Evolutionary conservation across 1,140 invertebrate species (phyloP).

Genomic region (Ceratosolen fusciceps): DNA sequence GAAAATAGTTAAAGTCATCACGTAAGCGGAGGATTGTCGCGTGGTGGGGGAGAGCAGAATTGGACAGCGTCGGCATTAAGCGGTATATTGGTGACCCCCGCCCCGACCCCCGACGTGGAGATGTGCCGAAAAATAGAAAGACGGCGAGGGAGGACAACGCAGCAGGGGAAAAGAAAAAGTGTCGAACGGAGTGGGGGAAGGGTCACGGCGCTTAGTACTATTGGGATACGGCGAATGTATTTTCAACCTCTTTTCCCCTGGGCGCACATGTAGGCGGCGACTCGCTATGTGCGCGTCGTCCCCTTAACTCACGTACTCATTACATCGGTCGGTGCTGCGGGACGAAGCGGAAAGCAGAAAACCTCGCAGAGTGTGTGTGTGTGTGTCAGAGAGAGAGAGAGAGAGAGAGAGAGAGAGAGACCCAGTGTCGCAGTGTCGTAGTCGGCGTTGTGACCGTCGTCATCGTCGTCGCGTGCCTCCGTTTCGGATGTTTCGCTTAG

Average conservation of each 20-base stretch:
- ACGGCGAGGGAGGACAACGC: background rate
- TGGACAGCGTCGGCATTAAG: no score
- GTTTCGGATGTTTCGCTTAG: constrained; percentile 39
- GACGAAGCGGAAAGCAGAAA: background rate
- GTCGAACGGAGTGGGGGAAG: constrained; percentile 24
- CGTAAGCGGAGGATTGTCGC: no score
- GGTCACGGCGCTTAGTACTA: constrained; percentile 22
- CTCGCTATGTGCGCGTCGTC: background rate
- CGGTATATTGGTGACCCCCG: no score
- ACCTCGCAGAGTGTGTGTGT: no score
- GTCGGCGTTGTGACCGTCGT: background rate
- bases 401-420: no score
- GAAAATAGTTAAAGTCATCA: no score
- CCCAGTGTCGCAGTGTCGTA: constrained; percentile 8
- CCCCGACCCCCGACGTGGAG: no score
- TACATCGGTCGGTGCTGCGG: background rate
- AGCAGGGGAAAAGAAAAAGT: constrained; percentile 15
- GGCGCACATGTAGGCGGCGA: background rate
- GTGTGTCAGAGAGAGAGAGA: no score
- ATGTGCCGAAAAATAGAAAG: constrained; percentile 35
- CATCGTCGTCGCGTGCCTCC: constrained; percentile 1
- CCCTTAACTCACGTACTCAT: constrained; percentile 27
- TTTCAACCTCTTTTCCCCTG: constrained; percentile 41
- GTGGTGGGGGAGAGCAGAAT: no score
- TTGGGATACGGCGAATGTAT: constrained; percentile 34